Evolutionary conservation across 2,888 invertebrate genomes (phyloP), one percentile per base, ranked within the genome.

Genomic region (Agrochola lota): DNA sequence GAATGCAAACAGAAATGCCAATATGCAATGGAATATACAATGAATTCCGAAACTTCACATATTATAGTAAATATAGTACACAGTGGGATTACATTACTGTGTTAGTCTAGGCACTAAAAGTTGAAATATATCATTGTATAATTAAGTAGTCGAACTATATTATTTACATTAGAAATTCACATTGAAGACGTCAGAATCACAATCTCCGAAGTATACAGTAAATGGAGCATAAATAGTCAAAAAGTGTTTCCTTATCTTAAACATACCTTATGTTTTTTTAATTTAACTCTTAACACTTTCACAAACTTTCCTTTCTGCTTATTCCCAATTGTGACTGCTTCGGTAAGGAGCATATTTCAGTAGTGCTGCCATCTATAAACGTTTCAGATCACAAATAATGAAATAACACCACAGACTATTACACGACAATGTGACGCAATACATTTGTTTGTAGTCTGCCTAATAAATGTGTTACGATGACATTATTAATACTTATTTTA

Each of bases 31-130:
- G n/a, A 71, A 63, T 69, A 59, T 43, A 63, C 52, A 63, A 74
- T 73, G 26, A 64, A 81, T 71, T 71, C 11, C 30, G 23, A 69
- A 64, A 59, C 64, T 23, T 62, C 30, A 62, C 43, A 49, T 52
- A 71, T 26, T 30, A 69, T 26, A 70, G 12, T 72, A 66, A 75
- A 70, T 63, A 71, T 49, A 60, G 40, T 60, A 73, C 62, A 76
- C 63, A 82, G 62, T 74, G 35, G 74, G 64, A 68, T 77, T 74
- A 78, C 57, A 76, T 55, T 60, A 71, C 69, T 72, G 84, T 72
- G 52, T 86, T 63, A 71, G 26, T 86, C 78, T 83, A 86, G 80
- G 80, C 88, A 88, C 84, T 86, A 74, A 75, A 85, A 78, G 72
- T 86, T 63, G 43, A 75, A 69, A 72, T 75, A 74, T 40, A 69